Evolutionary conservation across 2,888 invertebrate species (phyloP).

Genomic region (Diabrotica balteata): DNA sequence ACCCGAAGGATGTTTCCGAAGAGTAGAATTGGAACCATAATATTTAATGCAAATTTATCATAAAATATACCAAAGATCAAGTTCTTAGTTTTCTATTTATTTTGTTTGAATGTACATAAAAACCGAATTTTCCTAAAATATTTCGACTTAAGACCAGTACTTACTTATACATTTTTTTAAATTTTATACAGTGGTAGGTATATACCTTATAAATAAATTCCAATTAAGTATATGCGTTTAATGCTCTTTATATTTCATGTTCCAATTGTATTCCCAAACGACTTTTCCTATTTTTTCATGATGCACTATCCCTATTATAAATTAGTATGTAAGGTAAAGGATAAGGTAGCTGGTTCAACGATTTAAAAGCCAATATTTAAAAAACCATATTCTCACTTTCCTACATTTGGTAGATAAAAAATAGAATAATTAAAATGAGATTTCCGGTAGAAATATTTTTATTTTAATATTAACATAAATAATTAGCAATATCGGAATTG

Average conservation of each 20-base stretch:
- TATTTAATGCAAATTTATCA: background rate
- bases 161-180: slow-evolving; percentile 14
- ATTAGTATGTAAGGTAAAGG: no score
- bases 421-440: no score
- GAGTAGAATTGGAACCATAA: slow-evolving; percentile 76
- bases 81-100: slow-evolving; percentile 33
- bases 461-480: no score
- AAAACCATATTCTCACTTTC: no score
- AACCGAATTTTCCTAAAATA: slow-evolving; percentile 12
- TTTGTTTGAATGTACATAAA: slow-evolving; percentile 32
- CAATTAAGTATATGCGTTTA: background rate
- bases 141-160: slow-evolving; percentile 18
- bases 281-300: no score
- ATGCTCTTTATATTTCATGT: background rate
- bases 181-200: slow-evolving; percentile 6
- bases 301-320: no score
- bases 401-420: no score
- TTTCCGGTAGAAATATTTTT: no score
- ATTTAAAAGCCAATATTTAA: no score
- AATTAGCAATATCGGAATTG: no score
- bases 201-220: slow-evolving; percentile 12
- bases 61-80: slow-evolving; percentile 39
- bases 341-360: no score
- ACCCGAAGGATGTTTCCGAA: slow-evolving; percentile 82
- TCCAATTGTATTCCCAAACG: no score